phyloP scores from a whole-genome alignment of 1,140 invertebrate species.

The Ceratina calcarata region DNA sequence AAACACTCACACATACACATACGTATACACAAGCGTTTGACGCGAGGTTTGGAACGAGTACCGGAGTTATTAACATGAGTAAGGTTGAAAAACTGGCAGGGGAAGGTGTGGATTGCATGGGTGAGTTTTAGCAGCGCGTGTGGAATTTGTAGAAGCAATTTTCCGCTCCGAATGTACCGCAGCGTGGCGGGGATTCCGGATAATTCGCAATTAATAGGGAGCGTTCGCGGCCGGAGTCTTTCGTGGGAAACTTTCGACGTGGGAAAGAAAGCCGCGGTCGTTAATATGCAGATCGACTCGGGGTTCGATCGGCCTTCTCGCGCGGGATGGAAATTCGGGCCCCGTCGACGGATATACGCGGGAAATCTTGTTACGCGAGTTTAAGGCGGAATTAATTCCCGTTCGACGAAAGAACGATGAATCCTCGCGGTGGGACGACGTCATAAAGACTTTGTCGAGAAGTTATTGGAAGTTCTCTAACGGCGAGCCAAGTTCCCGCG shows the following conservation, averaged over 20 bases:
- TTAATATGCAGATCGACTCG: conserved; percentile 34
- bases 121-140: neutral
- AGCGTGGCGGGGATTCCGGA: neutral
- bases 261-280: conserved; percentile 7
- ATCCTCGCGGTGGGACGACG: conserved; percentile 5
- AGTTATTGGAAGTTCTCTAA: conserved; percentile 22
- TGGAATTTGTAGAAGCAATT: conserved; percentile 17
- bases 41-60: no score
- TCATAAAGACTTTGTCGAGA: neutral
- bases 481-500: neutral
- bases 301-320: conserved; percentile 12
- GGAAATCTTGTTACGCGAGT: conserved; percentile 31
- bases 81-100: neutral
- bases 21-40: no score
- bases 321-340: conserved; percentile 18
- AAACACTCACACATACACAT: no score
- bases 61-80: no score
- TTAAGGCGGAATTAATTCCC: conserved; percentile 41
- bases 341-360: neutral
- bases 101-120: no score
- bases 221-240: neutral
- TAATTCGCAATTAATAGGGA: conserved; percentile 42
- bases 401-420: neutral
- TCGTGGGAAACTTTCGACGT: neutral
- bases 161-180: conserved; percentile 38